phyloP scores from a whole-genome alignment of 2,797 vertebrate species.

The Labroides dimidiatus region DNA sequence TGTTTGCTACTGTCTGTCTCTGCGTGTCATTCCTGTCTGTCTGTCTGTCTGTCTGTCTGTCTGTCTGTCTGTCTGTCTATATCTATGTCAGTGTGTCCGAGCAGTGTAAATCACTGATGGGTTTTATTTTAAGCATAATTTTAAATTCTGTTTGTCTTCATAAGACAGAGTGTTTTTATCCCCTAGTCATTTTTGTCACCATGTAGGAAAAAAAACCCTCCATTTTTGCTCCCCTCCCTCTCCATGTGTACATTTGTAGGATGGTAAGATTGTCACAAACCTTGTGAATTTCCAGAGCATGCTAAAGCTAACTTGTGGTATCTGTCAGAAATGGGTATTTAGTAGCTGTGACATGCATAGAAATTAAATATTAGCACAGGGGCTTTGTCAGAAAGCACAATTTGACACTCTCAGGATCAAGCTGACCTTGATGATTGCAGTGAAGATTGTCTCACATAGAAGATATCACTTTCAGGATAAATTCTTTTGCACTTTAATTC shows the following conservation, averaged over 20 bases:
- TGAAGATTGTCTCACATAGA: background rate
- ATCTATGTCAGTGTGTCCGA: slow-evolving; percentile 56
- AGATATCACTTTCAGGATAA: background rate
- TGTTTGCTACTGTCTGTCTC: slow-evolving; percentile 44
- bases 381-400: slow-evolving; percentile 84
- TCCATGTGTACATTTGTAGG: slow-evolving; percentile 43
- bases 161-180: slow-evolving; percentile 38
- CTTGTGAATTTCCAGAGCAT: slow-evolving; percentile 50
- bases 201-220: slow-evolving; percentile 21
- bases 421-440: slow-evolving; percentile 19
- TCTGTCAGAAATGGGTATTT: slow-evolving; percentile 48
- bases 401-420: slow-evolving; percentile 85
- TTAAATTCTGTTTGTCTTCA: slow-evolving; percentile 46
- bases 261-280: slow-evolving; percentile 30
- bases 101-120: slow-evolving; percentile 63
- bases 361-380: slow-evolving; percentile 37
- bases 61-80: slow-evolving; percentile 50
- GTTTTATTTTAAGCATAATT: slow-evolving; percentile 33
- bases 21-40: slow-evolving; percentile 33
- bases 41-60: slow-evolving; percentile 42
- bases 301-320: slow-evolving; percentile 67
- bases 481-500: background rate
- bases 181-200: slow-evolving; percentile 36
- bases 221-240: background rate
- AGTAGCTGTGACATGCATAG: slow-evolving; percentile 55